phyloP scores from a whole-genome alignment of 64 coral and sea anemone species.

The Hydrozoanthus tunicans region DNA sequence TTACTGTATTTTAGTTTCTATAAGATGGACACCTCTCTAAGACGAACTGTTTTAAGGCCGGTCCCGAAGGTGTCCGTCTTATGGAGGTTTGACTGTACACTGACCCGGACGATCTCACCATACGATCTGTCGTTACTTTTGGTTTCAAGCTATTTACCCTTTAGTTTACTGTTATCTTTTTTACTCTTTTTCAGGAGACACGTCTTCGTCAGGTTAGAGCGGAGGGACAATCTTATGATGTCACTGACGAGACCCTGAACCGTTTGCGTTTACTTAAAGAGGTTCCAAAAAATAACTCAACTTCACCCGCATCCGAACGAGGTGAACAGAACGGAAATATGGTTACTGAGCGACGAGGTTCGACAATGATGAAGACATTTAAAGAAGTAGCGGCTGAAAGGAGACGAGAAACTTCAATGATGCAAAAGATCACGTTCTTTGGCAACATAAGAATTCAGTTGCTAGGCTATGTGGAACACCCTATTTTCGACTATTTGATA shows the following conservation, averaged over 20 bases:
- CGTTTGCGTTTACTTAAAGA: slow-evolving; percentile 26
- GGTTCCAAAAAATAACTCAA: slow-evolving; percentile 28
- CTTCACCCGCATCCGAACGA: background rate
- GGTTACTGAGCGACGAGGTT: background rate
- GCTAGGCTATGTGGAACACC: slow-evolving; percentile 37
- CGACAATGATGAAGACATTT: background rate
- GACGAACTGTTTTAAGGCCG: too few relatives aligned
- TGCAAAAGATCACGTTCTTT: slow-evolving; percentile 26
- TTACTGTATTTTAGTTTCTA: too few relatives aligned
- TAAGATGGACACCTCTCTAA: too few relatives aligned
- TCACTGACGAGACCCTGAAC: slow-evolving; percentile 64
- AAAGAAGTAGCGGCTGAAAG: slow-evolving; percentile 27
- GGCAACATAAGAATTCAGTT: slow-evolving; percentile 31
- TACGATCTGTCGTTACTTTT: too few relatives aligned
- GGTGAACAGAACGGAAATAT: background rate
- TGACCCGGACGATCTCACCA: too few relatives aligned
- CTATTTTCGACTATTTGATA: slow-evolving; percentile 63
- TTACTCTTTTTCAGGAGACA: slow-evolving; percentile 22
- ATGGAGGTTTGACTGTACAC: too few relatives aligned
- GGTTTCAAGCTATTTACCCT: too few relatives aligned
- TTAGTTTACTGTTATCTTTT: too few relatives aligned
- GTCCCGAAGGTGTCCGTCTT: too few relatives aligned
- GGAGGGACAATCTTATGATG: slow-evolving; percentile 64
- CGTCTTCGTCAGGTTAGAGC: slow-evolving; percentile 31
- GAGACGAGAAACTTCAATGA: slow-evolving; percentile 2